Evolutionary conservation across 30 jellyfish, hydroid and myxozoan species (phyloP), one percentile per base, ranked within the genome.

Genomic region (Chrysaora quinquecirrha): DNA sequence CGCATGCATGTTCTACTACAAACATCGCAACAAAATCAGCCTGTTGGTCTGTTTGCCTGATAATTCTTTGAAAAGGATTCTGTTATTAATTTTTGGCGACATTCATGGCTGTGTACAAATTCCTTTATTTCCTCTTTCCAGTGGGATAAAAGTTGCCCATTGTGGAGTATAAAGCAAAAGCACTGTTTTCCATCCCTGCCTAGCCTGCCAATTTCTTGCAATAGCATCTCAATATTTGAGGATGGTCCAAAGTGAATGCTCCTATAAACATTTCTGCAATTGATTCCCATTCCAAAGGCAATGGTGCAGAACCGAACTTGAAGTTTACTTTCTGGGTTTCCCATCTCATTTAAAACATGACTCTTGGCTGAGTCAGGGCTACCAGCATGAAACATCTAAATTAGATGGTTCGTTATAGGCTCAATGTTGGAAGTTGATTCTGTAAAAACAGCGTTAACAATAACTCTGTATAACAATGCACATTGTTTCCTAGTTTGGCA

Each of bases 351-450:
- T 47, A 52, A 24, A 73, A 73, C 48, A 76, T 28, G 48, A 38
- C 48, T 54, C 50, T 73, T 70, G 9, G 34, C 82, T 21, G n/a
- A 14, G 0, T 73, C 30, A 21, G 85, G 76, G 27, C 76, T 73
- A 0, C 85, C 85, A 38, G 85, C 85, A 73, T 73, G 85, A 38
- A 21, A 73, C 85, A 73, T 38, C 54, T 73, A 76, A 73, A 73
- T 76, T 30, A 47, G 24, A 38, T 49, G 43, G 28, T 16, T 35
- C 22, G 23, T 24, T 48, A 20, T 52, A n/a, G 74, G n/a, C 85
- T 52, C 47, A 66, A 12, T 71, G 19, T 65, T 65, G 77, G 38
- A 73, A 47, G 48, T 43, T 6, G 56, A 28, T 0, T 52, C 56
- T 46, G 54, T 47, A n/a, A 50, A 49, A 22, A 73, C 76, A 50